These are phyloP conservation scores for Endotricha flammealis DNA, from an alignment of 2,888 invertebrate genomes.

Conservation along the genomic window DNA sequence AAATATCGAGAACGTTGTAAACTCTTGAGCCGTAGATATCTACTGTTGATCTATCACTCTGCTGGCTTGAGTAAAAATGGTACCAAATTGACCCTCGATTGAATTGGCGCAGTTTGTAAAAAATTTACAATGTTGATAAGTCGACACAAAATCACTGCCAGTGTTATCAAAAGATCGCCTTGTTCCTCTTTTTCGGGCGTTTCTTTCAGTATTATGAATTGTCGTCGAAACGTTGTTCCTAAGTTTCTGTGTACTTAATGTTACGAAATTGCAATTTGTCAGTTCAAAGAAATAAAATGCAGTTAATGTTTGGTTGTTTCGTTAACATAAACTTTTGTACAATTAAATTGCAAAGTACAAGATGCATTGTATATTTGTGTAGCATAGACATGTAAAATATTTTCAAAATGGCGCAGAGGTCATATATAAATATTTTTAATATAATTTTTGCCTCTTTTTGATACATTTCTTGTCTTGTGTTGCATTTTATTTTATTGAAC, in stretches of 20 bases:
- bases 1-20: too few species aligned
- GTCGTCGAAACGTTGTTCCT: slow-evolving; percentile 10
- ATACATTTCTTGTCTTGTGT: slow-evolving; percentile 45
- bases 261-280: slow-evolving; percentile 20
- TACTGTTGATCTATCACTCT: too few species aligned
- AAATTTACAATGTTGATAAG: not conserved
- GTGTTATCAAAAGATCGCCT: not conserved
- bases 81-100: not conserved
- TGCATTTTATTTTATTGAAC: slow-evolving; percentile 74
- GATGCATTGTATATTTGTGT: slow-evolving; percentile 20
- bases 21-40: too few species aligned
- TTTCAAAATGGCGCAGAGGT: slow-evolving; percentile 25
- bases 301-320: slow-evolving; percentile 14
- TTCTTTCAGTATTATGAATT: not conserved
- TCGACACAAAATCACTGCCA: slow-evolving; percentile 7
- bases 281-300: slow-evolving; percentile 43
- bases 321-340: too few species aligned
- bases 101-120: slow-evolving; percentile 6
- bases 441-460: slow-evolving; percentile 46
- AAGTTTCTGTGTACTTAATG: slow-evolving; percentile 22
- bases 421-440: slow-evolving; percentile 36
- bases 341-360: not conserved
- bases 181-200: not conserved
- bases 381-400: slow-evolving; percentile 32
- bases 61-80: too few species aligned